These are phyloP conservation scores for Catharus ustulatus DNA, from an alignment of 2,797 vertebrate species.

Conservation along the genomic window DNA sequence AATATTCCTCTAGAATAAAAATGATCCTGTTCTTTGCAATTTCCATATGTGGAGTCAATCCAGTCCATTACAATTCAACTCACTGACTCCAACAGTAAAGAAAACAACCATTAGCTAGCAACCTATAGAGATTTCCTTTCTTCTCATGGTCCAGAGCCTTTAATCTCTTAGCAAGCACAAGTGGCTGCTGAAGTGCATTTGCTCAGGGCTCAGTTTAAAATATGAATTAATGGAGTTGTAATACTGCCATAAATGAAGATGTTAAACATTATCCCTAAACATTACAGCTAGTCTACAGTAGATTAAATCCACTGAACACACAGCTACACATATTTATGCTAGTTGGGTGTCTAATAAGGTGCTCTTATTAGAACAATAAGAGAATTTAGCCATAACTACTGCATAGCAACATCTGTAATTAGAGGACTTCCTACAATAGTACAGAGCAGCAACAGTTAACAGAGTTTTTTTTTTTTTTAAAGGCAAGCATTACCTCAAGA, in stretches of 20 bases:
- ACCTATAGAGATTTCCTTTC: slow-evolving; percentile 51
- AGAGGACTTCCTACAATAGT: background rate
- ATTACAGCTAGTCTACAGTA: background rate
- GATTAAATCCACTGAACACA: background rate
- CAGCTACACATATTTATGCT: background rate
- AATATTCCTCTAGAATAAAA: slow-evolving; percentile 11
- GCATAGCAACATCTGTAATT: background rate
- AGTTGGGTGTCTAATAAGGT: background rate
- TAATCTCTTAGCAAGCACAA: slow-evolving; percentile 52
- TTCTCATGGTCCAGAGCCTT: slow-evolving; percentile 33
- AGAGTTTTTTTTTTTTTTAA: background rate
- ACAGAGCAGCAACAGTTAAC: slow-evolving; percentile 16
- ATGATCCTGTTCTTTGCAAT: background rate
- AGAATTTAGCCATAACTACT: background rate
- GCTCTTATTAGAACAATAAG: background rate
- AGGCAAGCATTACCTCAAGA: slow-evolving; percentile 1
- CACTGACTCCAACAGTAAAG: slow-evolving; percentile 30
- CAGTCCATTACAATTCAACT: slow-evolving; percentile 43
- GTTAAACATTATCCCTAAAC: background rate
- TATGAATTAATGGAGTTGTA: slow-evolving; percentile 1
- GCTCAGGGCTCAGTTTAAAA: slow-evolving; percentile 32
- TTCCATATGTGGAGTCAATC: slow-evolving; percentile 25
- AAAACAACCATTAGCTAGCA: slow-evolving; percentile 50
- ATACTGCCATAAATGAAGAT: slow-evolving; percentile 25
- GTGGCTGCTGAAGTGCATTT: slow-evolving; percentile 42